phyloP scores from a whole-genome alignment of 1,140 invertebrate genomes.

The Uloborus diversus region DNA sequence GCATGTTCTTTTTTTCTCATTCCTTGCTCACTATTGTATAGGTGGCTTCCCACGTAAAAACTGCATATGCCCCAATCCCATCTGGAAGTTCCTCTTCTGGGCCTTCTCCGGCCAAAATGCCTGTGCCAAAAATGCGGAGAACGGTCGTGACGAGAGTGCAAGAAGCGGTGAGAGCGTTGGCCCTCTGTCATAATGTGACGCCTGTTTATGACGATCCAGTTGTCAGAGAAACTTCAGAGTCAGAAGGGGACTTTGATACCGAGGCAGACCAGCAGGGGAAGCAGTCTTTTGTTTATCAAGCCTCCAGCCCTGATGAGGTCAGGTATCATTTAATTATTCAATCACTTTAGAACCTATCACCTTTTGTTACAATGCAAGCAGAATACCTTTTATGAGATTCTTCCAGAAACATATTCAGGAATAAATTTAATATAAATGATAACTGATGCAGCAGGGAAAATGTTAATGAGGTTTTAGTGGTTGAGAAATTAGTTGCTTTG shows the following conservation, averaged over 20 bases:
- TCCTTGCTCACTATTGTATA: slow-evolving; percentile 3
- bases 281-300: slow-evolving; percentile 74
- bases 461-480: too few species aligned
- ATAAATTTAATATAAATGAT: too few species aligned
- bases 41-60: slow-evolving; percentile 61
- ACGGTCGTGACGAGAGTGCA: slow-evolving; percentile 82
- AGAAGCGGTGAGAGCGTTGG: slow-evolving; percentile 92
- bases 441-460: too few species aligned
- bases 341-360: too few species aligned
- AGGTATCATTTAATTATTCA: too few species aligned
- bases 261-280: slow-evolving; percentile 74
- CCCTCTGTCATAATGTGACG: slow-evolving; percentile 98
- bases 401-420: too few species aligned
- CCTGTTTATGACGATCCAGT: slow-evolving; percentile 83
- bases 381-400: too few species aligned
- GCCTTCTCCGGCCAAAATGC: slow-evolving; percentile 47
- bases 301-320: slow-evolving; percentile 97
- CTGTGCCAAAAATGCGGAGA: slow-evolving; percentile 68
- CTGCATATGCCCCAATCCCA: slow-evolving; percentile 59
- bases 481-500: too few species aligned
- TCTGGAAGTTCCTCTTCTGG: slow-evolving; percentile 29
- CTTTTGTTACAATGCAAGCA: too few species aligned
- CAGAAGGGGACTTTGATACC: slow-evolving; percentile 62
- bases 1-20: background rate
- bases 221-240: background rate